Evolutionary conservation across 1,140 invertebrate species (phyloP).

Genomic region (Caligus rogercresseyi): DNA sequence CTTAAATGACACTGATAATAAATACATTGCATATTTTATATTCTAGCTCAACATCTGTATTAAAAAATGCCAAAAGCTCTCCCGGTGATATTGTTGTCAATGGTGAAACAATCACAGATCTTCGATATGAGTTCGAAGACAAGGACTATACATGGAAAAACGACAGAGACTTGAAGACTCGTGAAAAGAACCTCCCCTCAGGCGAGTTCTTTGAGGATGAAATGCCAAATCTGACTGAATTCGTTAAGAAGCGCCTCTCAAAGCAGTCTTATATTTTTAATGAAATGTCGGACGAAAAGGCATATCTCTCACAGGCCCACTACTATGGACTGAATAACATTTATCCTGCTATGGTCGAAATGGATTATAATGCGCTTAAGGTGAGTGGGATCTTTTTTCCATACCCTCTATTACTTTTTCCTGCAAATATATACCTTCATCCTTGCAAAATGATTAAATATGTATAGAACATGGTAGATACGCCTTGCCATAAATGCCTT

Average conservation of each 20-base stretch:
- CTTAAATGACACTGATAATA: too few relatives aligned
- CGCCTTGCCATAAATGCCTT: too few relatives aligned
- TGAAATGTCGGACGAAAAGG: background rate
- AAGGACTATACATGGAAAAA: slow-evolving; percentile 15
- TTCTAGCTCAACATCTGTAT: background rate
- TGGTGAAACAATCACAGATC: slow-evolving; percentile 4
- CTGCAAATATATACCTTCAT: too few relatives aligned
- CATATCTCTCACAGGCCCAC: background rate
- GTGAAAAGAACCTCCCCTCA: background rate
- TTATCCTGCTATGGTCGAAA: background rate
- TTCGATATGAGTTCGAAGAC: slow-evolving; percentile 16
- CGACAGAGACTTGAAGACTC: slow-evolving; percentile 13
- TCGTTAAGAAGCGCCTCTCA: background rate
- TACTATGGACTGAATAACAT: slow-evolving; percentile 7
- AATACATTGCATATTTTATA: background rate
- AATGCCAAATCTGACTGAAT: background rate
- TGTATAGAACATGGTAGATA: too few relatives aligned
- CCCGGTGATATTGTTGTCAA: slow-evolving; percentile 9
- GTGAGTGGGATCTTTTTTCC: too few relatives aligned
- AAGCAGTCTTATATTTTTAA: background rate
- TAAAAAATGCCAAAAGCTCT: background rate
- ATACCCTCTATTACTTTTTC: too few relatives aligned
- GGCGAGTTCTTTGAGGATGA: slow-evolving; percentile 1
- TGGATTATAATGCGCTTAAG: slow-evolving; percentile 13
- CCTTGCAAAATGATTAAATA: too few relatives aligned